Evolutionary conservation across 2,797 vertebrate genomes (phyloP).

Genomic region (Emys orbicularis): DNA sequence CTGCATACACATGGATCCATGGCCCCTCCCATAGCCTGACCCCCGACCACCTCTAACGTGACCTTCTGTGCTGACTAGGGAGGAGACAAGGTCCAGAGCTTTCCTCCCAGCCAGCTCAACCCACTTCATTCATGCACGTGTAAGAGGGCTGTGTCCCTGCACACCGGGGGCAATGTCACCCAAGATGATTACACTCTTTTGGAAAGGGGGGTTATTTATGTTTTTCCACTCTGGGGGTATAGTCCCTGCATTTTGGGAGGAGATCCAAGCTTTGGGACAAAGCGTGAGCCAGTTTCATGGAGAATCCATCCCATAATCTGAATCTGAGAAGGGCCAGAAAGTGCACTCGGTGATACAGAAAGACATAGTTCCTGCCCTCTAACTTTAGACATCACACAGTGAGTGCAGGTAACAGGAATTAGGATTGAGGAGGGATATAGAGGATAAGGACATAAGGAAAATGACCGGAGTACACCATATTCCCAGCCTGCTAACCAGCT

Average conservation of each 20-base stretch:
- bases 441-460: neutral
- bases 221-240: neutral
- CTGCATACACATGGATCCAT: neutral
- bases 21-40: neutral
- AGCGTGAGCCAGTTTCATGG: neutral
- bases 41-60: neutral
- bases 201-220: neutral
- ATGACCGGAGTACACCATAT: fast-evolving
- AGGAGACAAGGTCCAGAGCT: neutral
- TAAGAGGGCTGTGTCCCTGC: neutral
- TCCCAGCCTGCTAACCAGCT: neutral
- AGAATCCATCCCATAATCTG: neutral
- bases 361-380: neutral
- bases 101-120: neutral
- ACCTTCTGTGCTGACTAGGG: neutral
- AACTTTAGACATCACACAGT: no score
- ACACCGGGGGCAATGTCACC: neutral
- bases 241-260: neutral
- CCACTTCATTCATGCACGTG: neutral
- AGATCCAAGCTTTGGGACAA: neutral
- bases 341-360: neutral
- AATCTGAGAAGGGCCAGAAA: neutral
- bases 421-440: neutral
- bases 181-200: neutral
- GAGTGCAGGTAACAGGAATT: neutral